Percentiles rank a stretch among this genome's conserved stretches.
Conservation (phyloP, 2,797 vertebrate genomes). For the Cuniculus paca region DNA sequence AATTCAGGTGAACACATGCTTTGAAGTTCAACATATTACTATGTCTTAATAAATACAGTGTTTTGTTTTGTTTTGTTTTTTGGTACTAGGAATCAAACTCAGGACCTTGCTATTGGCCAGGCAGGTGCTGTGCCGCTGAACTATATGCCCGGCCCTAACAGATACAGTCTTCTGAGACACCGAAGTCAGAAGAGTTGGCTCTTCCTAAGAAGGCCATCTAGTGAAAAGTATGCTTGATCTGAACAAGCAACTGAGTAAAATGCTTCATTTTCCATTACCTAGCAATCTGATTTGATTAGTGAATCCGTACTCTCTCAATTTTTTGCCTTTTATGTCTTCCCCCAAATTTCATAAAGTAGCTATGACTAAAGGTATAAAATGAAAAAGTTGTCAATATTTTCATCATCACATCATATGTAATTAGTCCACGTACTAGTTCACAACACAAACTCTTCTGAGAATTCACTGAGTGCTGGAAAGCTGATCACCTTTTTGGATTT, state of each 20-base stretch:
- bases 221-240: constrained; percentile 6
- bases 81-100: too few species aligned
- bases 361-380: neutral
- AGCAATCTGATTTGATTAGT: neutral
- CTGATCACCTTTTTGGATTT: neutral
- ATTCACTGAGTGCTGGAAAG: neutral
- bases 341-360: neutral
- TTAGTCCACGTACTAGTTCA: neutral
- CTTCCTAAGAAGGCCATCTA: neutral
- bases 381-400: neutral
- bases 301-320: neutral
- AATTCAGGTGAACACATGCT: neutral
- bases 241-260: constrained; percentile 43
- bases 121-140: too few species aligned
- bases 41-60: neutral
- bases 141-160: too few species aligned
- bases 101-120: too few species aligned
- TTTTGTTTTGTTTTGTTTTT: too few species aligned
- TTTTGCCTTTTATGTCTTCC: neutral
- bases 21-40: neutral
- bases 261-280: neutral
- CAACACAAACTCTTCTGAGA: neutral
- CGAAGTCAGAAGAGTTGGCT: neutral
- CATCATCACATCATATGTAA: neutral
- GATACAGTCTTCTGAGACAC: neutral